phyloP scores from a whole-genome alignment of 2,797 vertebrate genomes.

The Diplodus sargus region DNA sequence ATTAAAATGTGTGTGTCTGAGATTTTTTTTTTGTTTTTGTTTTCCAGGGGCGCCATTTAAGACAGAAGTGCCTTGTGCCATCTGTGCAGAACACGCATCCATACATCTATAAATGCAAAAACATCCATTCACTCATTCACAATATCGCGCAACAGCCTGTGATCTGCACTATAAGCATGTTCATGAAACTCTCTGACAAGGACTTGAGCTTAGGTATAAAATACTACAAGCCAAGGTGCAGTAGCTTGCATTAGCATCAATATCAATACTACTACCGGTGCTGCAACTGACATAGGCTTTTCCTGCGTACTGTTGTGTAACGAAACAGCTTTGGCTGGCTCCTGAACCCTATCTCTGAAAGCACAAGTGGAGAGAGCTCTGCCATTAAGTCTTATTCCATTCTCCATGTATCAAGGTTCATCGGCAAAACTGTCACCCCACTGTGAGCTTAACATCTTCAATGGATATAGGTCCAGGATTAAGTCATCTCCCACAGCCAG shows the following conservation, averaged over 20 bases:
- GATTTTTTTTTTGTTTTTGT: conserved; percentile 23
- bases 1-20: conserved; percentile 17
- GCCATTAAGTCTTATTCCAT: conserved; percentile 59
- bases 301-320: conserved; percentile 52
- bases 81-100: neutral
- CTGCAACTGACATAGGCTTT: conserved; percentile 39
- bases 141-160: neutral
- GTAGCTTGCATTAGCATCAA: conserved; percentile 28
- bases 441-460: conserved; percentile 54
- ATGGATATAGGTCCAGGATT: conserved; percentile 64
- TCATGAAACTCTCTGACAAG: conserved; percentile 7
- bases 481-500: conserved; percentile 44
- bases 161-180: neutral
- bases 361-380: conserved; percentile 31
- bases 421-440: conserved; percentile 55
- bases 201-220: conserved; percentile 26
- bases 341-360: conserved; percentile 42
- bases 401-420: conserved; percentile 61
- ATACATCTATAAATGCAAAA: conserved; percentile 16
- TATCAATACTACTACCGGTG: conserved; percentile 29
- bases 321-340: conserved; percentile 37
- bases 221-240: conserved; percentile 6
- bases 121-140: neutral
- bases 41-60: conserved; percentile 33
- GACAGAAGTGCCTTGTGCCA: conserved; percentile 29